These are phyloP conservation scores for Pseudococcus viburni DNA, from an alignment of 2,888 invertebrate genomes.

Conservation along the genomic window DNA sequence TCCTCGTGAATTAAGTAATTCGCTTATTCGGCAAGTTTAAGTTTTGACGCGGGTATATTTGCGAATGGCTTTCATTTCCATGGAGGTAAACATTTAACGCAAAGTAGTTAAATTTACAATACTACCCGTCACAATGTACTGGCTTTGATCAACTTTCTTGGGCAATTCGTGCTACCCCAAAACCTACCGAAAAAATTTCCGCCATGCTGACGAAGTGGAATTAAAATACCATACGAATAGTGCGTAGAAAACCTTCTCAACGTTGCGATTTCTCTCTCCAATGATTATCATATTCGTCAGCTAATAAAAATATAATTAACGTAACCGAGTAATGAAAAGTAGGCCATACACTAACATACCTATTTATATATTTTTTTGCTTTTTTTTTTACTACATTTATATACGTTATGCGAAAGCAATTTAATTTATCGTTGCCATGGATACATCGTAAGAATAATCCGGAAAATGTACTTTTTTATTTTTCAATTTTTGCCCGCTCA, in stretches of 20 bases:
- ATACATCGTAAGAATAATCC: slow-evolving; percentile 6
- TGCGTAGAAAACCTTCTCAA: background rate
- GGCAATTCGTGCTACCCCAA: background rate
- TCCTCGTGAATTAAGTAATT: slow-evolving; percentile 42
- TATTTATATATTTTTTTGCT: background rate
- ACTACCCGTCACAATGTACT: background rate
- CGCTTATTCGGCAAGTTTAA: slow-evolving; percentile 26
- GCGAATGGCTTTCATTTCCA: slow-evolving; percentile 12
- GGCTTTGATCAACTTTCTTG: background rate
- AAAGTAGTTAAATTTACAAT: slow-evolving; percentile 17
- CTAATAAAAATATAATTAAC: background rate
- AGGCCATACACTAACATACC: background rate
- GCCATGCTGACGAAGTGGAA: background rate
- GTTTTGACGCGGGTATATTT: slow-evolving; percentile 49
- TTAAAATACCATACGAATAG: background rate
- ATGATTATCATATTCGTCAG: background rate
- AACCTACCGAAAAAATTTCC: background rate
- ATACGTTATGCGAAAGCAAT: slow-evolving; percentile 17
- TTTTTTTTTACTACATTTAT: background rate
- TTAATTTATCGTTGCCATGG: slow-evolving; percentile 44
- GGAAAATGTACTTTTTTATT: slow-evolving; percentile 34
- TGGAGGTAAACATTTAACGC: background rate
- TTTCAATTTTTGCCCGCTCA: slow-evolving; percentile 29
- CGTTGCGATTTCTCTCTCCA: background rate
- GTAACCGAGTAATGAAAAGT: background rate